Percentiles rank a stretch among this genome's conserved stretches.
Conservation (phyloP, 2,797 vertebrate genomes). For the Pseudomugil gertrudae region DNA sequence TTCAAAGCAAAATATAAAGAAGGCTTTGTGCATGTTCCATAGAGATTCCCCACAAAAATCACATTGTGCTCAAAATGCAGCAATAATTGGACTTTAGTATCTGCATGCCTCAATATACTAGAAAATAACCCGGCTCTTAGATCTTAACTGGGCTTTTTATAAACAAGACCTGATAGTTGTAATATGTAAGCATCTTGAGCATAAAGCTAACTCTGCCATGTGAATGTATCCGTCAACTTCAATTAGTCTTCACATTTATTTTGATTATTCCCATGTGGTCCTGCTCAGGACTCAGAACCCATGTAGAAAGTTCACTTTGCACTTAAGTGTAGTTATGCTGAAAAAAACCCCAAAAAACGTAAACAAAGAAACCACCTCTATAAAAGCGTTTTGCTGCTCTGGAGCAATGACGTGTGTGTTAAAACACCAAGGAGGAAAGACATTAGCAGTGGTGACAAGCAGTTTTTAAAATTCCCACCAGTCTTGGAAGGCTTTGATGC, state of each 20-base stretch:
- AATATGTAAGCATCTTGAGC: constrained; percentile 45
- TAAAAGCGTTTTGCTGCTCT: too few species aligned
- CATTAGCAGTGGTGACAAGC: too few species aligned
- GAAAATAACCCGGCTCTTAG: constrained; percentile 40
- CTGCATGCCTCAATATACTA: constrained; percentile 44
- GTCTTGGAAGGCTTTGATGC: too few species aligned
- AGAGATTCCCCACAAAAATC: constrained; percentile 25
- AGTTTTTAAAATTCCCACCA: too few species aligned
- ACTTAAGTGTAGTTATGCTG: too few species aligned
- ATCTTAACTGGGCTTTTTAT: constrained; percentile 42
- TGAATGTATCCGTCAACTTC: constrained; percentile 38
- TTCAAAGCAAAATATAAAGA: constrained; percentile 13
- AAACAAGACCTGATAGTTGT: constrained; percentile 37
- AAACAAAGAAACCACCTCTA: too few species aligned
- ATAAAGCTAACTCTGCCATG: constrained; percentile 34
- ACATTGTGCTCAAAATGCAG: constrained; percentile 24
- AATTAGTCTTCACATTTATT: constrained; percentile 41
- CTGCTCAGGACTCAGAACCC: background rate
- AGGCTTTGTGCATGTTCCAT: constrained; percentile 10
- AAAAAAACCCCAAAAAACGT: too few species aligned
- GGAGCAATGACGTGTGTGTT: too few species aligned
- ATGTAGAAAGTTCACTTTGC: too few species aligned
- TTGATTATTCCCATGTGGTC: constrained; percentile 26
- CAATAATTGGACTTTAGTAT: constrained; percentile 50
- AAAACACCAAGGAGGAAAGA: too few species aligned